Evolutionary conservation across 2,113 vertebrate species (phyloP).

Genomic region (Okapia johnstoni): DNA sequence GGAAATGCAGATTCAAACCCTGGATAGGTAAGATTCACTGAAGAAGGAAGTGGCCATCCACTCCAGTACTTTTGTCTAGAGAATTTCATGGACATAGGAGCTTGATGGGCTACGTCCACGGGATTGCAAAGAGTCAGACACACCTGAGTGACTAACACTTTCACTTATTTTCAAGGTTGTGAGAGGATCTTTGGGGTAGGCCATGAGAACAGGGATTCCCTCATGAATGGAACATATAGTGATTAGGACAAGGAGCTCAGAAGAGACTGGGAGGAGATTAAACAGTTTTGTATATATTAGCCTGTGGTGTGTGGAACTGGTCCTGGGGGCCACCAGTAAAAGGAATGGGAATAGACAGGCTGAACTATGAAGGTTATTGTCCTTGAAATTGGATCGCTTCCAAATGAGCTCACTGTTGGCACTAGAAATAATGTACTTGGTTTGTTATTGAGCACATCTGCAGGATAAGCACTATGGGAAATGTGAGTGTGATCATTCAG

Average conservation of each 20-base stretch:
- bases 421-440: neutral
- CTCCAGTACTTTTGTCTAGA: neutral
- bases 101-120: neutral
- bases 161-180: neutral
- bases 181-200: neutral
- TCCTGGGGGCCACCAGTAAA: neutral
- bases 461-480: neutral
- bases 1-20: neutral
- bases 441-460: conserved; percentile 13
- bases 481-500: neutral
- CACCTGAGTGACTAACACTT: neutral
- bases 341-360: neutral
- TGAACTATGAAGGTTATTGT: conserved; percentile 4
- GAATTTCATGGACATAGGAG: neutral
- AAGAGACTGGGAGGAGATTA: neutral
- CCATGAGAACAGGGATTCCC: neutral
- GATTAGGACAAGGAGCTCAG: neutral
- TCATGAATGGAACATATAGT: too few species aligned
- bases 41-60: neutral
- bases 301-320: neutral
- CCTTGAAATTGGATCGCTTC: neutral
- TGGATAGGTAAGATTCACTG: neutral
- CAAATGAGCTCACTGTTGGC: conserved; percentile 48
- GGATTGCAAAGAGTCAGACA: neutral
- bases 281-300: neutral